A percentile compares a stretch with the other conserved stretches of the same genome.
These are phyloP conservation scores for Callocephalon fimbriatum DNA, from an alignment of 2,113 vertebrate genomes.

Conservation along the genomic window DNA sequence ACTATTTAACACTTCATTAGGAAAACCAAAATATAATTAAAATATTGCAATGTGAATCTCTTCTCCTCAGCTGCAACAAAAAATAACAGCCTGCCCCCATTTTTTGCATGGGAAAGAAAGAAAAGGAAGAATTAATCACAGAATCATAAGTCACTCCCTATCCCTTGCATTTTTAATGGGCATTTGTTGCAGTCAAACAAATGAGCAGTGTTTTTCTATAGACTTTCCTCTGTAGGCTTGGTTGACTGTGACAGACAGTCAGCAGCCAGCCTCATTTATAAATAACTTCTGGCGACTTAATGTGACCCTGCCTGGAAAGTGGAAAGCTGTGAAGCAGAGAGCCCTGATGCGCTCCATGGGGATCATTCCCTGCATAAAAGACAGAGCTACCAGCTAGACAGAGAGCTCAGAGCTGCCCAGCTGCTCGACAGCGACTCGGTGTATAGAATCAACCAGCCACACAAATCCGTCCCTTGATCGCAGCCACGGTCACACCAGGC, in stretches of 20 bases:
- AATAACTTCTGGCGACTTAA: not conserved
- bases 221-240: not conserved
- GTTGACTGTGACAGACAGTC: not conserved
- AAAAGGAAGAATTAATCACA: not conserved
- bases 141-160: not conserved
- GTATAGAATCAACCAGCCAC: not conserved
- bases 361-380: not conserved
- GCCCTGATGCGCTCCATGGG: not conserved
- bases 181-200: not conserved
- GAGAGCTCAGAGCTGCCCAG: not conserved
- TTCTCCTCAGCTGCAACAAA: not conserved
- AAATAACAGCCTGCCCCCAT: not conserved
- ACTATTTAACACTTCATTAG: slow-evolving; percentile 6
- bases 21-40: not conserved
- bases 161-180: not conserved
- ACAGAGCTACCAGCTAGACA: not conserved
- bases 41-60: not conserved
- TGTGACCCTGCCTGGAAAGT: not conserved
- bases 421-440: not conserved
- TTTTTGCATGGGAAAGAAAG: not conserved
- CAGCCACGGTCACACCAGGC: not conserved
- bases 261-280: not conserved
- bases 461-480: not conserved
- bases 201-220: not conserved
- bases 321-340: not conserved